Conservation (phyloP, 2,797 vertebrate species). For the Hapalemur alaotrensis region DNA sequence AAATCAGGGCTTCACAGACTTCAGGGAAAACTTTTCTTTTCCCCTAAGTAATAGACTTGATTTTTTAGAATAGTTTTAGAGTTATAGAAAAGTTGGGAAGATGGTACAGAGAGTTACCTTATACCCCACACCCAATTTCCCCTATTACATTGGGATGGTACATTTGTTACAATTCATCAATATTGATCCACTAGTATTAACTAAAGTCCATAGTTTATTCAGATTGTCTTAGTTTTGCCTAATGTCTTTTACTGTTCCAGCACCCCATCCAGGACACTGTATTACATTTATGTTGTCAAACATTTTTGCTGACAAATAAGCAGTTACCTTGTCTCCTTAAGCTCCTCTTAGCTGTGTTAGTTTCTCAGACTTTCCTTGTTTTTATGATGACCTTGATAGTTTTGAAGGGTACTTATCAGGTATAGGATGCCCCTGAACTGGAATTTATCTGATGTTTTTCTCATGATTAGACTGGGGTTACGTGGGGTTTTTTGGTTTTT, state of each 20-base stretch:
- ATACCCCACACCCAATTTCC: background rate
- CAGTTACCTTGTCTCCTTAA: background rate
- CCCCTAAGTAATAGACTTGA: background rate
- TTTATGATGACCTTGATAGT: background rate
- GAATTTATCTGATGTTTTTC: background rate
- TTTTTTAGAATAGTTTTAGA: background rate
- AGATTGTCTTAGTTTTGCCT: background rate
- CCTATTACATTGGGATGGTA: background rate
- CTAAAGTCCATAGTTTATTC: background rate
- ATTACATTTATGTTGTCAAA: background rate
- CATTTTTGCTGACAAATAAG: background rate
- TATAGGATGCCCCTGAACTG: background rate
- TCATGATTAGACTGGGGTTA: background rate
- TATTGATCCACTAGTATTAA: background rate
- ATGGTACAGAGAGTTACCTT: background rate
- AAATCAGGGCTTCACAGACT: background rate
- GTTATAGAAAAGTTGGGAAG: background rate
- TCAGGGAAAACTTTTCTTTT: background rate
- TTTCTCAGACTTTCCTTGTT: no score
- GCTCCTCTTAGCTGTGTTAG: no score
- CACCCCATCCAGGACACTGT: no score
- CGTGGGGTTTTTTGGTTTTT: no score
- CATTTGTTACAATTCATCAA: background rate
- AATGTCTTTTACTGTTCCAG: background rate
- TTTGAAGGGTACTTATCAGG: background rate